Evolutionary conservation across 2,113 vertebrate genomes (phyloP).

Genomic region (Amazona guildingii): DNA sequence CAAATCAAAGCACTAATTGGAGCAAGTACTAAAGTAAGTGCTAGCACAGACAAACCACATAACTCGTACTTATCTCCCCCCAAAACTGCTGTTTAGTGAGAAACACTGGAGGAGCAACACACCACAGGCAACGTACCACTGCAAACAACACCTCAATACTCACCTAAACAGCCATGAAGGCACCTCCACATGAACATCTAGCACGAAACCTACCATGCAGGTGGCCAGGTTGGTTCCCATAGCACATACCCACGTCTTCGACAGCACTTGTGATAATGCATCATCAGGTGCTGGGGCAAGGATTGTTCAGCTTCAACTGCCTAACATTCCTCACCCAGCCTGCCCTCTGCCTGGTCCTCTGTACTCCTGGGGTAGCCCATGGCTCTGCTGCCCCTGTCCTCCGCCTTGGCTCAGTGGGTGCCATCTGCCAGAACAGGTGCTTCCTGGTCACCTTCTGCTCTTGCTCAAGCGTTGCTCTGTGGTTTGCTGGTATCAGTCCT

Average conservation of each 20-base stretch:
- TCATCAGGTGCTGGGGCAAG: neutral
- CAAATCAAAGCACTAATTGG: neutral
- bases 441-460: neutral
- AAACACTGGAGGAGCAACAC: neutral
- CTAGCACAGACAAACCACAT: neutral
- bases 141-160: neutral
- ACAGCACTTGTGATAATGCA: neutral
- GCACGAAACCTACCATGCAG: neutral
- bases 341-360: neutral
- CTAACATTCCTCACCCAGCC: rapidly evolving
- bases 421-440: neutral
- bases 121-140: neutral
- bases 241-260: rapidly evolving
- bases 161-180: neutral
- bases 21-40: neutral
- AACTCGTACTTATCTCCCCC: neutral
- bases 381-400: neutral
- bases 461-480: neutral
- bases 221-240: neutral
- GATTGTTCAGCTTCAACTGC: neutral
- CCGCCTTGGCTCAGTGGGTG: neutral
- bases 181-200: neutral
- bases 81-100: rapidly evolving
- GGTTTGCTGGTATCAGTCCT: neutral
- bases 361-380: neutral